These are phyloP conservation scores for Lethenteron reissneri DNA, from an alignment of 2,113 vertebrate species.

Conservation along the genomic window DNA sequence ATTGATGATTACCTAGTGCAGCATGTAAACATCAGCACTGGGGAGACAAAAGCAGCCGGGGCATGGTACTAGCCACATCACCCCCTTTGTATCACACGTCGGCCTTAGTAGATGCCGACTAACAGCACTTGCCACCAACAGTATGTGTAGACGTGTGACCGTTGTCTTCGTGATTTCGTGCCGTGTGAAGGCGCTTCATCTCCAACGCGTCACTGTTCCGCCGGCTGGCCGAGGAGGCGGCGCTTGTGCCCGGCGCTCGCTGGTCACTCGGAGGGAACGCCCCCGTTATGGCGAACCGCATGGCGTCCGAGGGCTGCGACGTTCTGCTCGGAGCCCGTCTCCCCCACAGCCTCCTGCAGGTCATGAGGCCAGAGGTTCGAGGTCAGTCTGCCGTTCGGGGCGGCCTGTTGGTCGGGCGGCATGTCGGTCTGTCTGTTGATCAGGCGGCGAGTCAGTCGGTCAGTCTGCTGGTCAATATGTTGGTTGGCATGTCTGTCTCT, in stretches of 20 bases:
- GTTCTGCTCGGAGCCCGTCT: slow-evolving; percentile 39
- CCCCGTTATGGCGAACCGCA: slow-evolving; percentile 38
- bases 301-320: slow-evolving; percentile 41
- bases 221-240: slow-evolving; percentile 33
- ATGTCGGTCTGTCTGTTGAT: no score
- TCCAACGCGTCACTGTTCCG: slow-evolving; percentile 34
- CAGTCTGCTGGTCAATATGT: no score
- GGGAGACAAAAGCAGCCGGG: not conserved
- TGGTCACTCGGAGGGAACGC: slow-evolving; percentile 46
- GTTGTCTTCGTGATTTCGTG: not conserved
- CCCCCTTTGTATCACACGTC: not conserved
- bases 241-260: slow-evolving; percentile 34
- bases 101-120: not conserved
- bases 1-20: not conserved
- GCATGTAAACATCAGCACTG: not conserved
- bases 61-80: not conserved
- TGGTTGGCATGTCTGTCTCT: no score
- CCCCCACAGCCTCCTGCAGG: slow-evolving; percentile 29
- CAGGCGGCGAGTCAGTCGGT: no score
- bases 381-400: slow-evolving; percentile 18
- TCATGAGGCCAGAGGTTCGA: slow-evolving; percentile 31
- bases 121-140: no score
- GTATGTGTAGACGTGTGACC: no score
- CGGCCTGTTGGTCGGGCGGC: no score
- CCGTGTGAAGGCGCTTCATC: slow-evolving; percentile 28